These are phyloP conservation scores for Taenaris catops DNA, from an alignment of 2,888 invertebrate genomes.

Conservation along the genomic window DNA sequence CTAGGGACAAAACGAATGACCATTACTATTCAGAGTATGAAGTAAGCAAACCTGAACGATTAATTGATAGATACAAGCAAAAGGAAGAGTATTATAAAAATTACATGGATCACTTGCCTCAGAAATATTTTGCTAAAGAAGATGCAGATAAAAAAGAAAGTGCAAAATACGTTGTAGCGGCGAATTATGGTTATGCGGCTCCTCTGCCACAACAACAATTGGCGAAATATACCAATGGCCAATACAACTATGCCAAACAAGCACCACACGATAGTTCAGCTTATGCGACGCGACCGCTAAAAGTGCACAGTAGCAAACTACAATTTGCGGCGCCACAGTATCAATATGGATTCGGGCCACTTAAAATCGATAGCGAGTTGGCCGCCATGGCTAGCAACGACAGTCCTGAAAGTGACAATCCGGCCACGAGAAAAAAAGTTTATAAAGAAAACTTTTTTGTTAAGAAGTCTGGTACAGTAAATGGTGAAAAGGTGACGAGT, in stretches of 20 bases:
- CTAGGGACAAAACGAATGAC: constrained; percentile 54
- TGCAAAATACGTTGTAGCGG: constrained; percentile 43
- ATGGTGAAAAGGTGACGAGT: constrained; percentile 53
- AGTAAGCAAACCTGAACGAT: constrained; percentile 53
- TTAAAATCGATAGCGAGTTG: constrained; percentile 58
- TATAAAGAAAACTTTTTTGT: constrained; percentile 72
- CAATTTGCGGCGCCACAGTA: constrained; percentile 69
- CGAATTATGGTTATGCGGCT: constrained; percentile 35
- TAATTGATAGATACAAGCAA: constrained; percentile 46
- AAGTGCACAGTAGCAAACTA: constrained; percentile 45
- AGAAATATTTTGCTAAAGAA: constrained; percentile 35
- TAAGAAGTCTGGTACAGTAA: constrained; percentile 56
- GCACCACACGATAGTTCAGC: constrained; percentile 49
- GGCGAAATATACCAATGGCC: constrained; percentile 44
- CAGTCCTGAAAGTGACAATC: constrained; percentile 59
- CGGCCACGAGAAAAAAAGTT: constrained; percentile 59
- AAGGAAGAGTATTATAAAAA: constrained; percentile 60
- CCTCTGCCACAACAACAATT: constrained; percentile 44
- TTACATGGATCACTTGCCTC: constrained; percentile 52
- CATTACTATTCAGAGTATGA: constrained; percentile 58
- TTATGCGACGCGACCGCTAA: constrained; percentile 46
- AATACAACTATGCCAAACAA: constrained; percentile 50
- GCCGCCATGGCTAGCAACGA: constrained; percentile 64
- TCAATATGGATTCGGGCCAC: constrained; percentile 71
- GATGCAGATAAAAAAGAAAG: constrained; percentile 39